phyloP scores from a whole-genome alignment of 2,888 invertebrate species.

The Macrophya annulata region DNA sequence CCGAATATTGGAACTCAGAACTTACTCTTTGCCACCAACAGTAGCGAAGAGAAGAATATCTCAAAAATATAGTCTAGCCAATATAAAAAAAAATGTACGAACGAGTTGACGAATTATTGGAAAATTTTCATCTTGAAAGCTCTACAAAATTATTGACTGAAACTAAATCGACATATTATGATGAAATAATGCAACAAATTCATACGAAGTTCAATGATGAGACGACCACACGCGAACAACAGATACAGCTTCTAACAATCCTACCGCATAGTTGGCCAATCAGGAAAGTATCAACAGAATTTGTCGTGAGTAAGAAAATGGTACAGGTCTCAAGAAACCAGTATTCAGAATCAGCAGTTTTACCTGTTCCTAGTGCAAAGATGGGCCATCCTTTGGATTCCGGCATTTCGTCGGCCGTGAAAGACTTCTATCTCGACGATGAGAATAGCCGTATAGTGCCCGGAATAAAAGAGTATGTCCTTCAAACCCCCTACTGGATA shows the following conservation, averaged over 20 bases:
- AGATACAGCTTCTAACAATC: slow-evolving; percentile 51
- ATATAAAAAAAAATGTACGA: no score
- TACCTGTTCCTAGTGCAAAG: slow-evolving; percentile 42
- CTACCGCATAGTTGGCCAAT: slow-evolving; percentile 44
- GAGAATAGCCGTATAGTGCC: neutral
- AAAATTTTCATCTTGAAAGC: no score
- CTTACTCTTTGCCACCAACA: no score
- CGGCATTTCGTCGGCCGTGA: neutral
- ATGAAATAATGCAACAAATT: no score
- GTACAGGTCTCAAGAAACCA: slow-evolving; percentile 52
- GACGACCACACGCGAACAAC: slow-evolving; percentile 7
- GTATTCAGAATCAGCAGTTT: slow-evolving; percentile 31
- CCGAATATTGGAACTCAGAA: no score
- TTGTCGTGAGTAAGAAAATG: slow-evolving; percentile 47
- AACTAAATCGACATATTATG: no score
- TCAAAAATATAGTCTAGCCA: no score
- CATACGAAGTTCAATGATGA: slow-evolving; percentile 40
- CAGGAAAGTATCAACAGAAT: slow-evolving; percentile 43
- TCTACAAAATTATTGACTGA: no score
- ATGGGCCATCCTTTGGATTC: neutral
- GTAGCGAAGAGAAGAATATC: no score
- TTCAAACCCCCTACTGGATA: no score
- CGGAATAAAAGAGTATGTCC: neutral
- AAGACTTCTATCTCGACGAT: neutral
- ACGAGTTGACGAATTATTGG: no score